Evolutionary conservation across 2,888 invertebrate genomes (phyloP).

Genomic region (Andricus quercusramuli): DNA sequence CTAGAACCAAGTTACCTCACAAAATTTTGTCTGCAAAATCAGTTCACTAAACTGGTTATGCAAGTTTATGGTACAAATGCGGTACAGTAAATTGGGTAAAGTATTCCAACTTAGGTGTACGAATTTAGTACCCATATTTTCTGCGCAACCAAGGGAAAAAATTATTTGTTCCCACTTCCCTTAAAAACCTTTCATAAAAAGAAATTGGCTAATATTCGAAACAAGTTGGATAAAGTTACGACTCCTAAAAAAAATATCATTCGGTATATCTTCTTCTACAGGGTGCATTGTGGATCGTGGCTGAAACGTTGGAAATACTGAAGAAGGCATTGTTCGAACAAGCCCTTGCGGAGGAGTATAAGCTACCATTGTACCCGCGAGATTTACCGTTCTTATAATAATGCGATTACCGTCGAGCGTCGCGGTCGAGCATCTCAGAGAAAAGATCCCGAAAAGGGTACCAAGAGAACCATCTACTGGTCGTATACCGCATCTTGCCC

Average conservation of each 20-base stretch:
- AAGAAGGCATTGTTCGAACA: constrained; percentile 52
- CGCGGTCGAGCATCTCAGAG: constrained; percentile 54
- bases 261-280: neutral
- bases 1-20: too few species aligned
- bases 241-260: neutral
- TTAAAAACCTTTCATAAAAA: neutral
- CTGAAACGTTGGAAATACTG: constrained; percentile 35
- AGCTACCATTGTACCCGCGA: constrained; percentile 66
- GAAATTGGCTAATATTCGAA: neutral
- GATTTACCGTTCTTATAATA: constrained; percentile 74
- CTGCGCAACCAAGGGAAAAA: too few species aligned
- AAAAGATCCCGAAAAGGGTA: constrained; percentile 55
- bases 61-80: neutral
- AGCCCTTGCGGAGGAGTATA: constrained; percentile 52
- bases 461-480: constrained; percentile 54
- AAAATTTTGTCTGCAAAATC: too few species aligned
- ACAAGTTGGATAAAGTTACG: neutral
- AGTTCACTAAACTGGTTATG: neutral
- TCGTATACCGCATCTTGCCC: constrained; percentile 51
- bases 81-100: too few species aligned
- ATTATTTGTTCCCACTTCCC: too few species aligned
- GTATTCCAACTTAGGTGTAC: too few species aligned
- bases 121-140: too few species aligned
- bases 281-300: constrained; percentile 45
- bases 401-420: constrained; percentile 69